phyloP scores from a whole-genome alignment of 2,888 invertebrate genomes.

The Callosobruchus maculatus region DNA sequence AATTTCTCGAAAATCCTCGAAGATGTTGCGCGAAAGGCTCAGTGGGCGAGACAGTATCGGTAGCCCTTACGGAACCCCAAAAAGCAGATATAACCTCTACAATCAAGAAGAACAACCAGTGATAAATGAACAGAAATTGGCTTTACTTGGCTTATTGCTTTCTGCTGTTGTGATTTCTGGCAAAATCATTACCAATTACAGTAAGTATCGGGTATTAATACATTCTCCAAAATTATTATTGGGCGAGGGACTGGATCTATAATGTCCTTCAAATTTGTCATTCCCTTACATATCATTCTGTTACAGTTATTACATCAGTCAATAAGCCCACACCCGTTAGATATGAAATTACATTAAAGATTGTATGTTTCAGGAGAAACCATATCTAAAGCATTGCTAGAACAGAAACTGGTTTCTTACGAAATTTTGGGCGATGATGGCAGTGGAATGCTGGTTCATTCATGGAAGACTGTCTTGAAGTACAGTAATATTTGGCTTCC shows the following conservation, averaged over 20 bases:
- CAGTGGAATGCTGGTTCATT: slow-evolving; percentile 39
- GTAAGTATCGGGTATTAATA: too few species aligned
- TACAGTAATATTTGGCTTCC: slow-evolving; percentile 45
- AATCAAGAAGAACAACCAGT: slow-evolving; percentile 18
- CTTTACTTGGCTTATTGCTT: slow-evolving; percentile 36
- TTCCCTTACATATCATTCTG: too few species aligned
- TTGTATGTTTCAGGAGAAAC: slow-evolving; percentile 22
- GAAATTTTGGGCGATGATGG: slow-evolving; percentile 41
- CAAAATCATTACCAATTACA: slow-evolving; percentile 36
- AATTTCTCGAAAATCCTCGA: not conserved
- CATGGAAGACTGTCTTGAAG: slow-evolving; percentile 39
- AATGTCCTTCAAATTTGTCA: too few species aligned
- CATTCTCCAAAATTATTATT: too few species aligned
- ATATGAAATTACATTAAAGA: not conserved
- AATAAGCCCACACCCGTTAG: too few species aligned
- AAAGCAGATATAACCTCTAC: slow-evolving; percentile 16
- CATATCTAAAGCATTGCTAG: slow-evolving; percentile 30
- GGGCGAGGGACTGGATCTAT: too few species aligned
- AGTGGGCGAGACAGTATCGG: slow-evolving; percentile 17
- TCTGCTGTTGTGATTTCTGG: slow-evolving; percentile 36
- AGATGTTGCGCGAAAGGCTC: slow-evolving; percentile 26
- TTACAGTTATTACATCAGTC: too few species aligned
- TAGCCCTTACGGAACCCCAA: slow-evolving; percentile 18
- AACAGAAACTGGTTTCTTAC: slow-evolving; percentile 37
- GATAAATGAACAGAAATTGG: slow-evolving; percentile 40